phyloP scores from a whole-genome alignment of 92 coral and sea anemone species.

The Diadumene lineata region DNA sequence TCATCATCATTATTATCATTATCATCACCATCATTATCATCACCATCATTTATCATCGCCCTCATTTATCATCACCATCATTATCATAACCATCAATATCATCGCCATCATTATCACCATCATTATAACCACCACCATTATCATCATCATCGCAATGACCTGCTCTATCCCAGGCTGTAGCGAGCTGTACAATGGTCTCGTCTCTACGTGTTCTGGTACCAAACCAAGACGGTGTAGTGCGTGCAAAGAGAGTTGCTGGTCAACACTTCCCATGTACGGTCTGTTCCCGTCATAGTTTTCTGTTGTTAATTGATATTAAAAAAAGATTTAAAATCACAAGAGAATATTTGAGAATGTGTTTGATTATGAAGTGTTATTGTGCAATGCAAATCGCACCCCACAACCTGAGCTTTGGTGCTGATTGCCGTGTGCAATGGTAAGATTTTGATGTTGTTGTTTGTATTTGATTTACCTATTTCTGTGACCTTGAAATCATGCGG shows the following conservation, averaged over 20 bases:
- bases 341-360: no score
- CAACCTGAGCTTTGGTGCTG: no score
- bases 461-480: conserved; percentile 28
- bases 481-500: not conserved
- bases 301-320: not conserved
- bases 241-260: conserved; percentile 70
- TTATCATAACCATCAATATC: not conserved
- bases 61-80: not conserved
- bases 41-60: not conserved
- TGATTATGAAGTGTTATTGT: no score
- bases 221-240: conserved; percentile 65
- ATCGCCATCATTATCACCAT: not conserved
- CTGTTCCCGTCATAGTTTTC: conserved; percentile 8
- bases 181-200: conserved; percentile 75
- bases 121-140: not conserved
- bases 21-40: conserved; percentile 1
- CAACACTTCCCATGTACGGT: conserved; percentile 20
- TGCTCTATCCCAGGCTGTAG: conserved; percentile 88
- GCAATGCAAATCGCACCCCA: no score
- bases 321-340: not conserved
- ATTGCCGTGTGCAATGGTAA: no score
- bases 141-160: conserved; percentile 26
- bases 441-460: not conserved
- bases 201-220: conserved; percentile 93
- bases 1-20: not conserved